Evolutionary conservation across 2,888 invertebrate species (phyloP).

Genomic region (Phania funesta): DNA sequence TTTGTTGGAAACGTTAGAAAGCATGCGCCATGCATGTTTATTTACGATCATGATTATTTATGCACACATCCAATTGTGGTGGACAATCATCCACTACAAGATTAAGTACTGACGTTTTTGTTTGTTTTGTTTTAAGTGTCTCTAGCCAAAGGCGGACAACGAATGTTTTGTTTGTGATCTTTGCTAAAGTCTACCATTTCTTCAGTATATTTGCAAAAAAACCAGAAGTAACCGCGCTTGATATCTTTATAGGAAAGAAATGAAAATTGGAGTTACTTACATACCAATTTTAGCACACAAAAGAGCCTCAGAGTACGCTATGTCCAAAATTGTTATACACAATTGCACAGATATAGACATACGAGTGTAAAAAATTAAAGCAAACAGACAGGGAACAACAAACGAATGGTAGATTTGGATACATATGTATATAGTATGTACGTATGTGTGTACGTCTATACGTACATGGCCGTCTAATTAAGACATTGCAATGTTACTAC

Average conservation of each 20-base stretch:
- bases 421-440: too few relatives aligned
- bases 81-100: constrained; percentile 59
- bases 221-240: constrained; percentile 46
- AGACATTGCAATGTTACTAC: constrained; percentile 52
- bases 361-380: not conserved
- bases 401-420: not conserved
- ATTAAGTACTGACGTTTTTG: constrained; percentile 59
- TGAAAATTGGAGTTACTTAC: constrained; percentile 61
- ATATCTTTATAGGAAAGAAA: constrained; percentile 62
- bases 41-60: constrained; percentile 61
- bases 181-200: constrained; percentile 6
- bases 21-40: constrained; percentile 56
- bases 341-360: constrained; percentile 51
- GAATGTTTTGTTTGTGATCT: constrained; percentile 54
- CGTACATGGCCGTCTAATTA: constrained; percentile 52
- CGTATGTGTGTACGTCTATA: too few relatives aligned
- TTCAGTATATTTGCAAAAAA: not conserved
- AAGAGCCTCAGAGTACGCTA: constrained; percentile 36
- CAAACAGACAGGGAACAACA: constrained; percentile 2
- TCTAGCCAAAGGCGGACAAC: constrained; percentile 58
- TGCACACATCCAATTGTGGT: constrained; percentile 53
- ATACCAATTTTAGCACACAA: constrained; percentile 54
- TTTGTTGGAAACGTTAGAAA: constrained; percentile 39
- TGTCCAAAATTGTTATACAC: constrained; percentile 46
- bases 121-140: constrained; percentile 6